Percentiles rank a stretch among this genome's conserved stretches.
These are phyloP conservation scores for Diloba caeruleocephala DNA, from an alignment of 2,888 invertebrate genomes.

Conservation along the genomic window DNA sequence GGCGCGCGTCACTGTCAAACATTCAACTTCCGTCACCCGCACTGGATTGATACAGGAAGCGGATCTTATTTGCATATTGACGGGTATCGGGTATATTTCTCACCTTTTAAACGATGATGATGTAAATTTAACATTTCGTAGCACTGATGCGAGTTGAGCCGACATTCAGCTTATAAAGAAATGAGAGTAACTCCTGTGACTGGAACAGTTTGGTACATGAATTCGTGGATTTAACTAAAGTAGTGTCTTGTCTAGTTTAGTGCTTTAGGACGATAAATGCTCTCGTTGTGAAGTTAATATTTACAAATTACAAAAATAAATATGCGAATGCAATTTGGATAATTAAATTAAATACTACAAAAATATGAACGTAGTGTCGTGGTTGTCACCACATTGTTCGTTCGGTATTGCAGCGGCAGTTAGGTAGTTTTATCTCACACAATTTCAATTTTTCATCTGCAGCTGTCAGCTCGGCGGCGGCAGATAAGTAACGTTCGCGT, in stretches of 20 bases:
- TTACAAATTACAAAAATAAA: too few species aligned
- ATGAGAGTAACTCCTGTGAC: conserved; percentile 18
- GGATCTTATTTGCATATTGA: conserved; percentile 78
- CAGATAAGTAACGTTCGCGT: conserved; percentile 86
- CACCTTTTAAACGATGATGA: conserved; percentile 51
- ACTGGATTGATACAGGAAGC: conserved; percentile 75
- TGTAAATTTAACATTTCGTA: conserved; percentile 30
- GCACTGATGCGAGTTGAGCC: conserved; percentile 4
- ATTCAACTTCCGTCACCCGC: conserved; percentile 73
- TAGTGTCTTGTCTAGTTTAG: conserved; percentile 8
- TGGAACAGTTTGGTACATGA: conserved; percentile 16
- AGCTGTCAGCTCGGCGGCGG: conserved; percentile 86
- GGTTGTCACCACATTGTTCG: conserved; percentile 81
- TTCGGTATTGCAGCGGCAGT: conserved; percentile 78
- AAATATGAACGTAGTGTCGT: conserved; percentile 52
- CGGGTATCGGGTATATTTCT: conserved; percentile 60
- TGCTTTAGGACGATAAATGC: conserved; percentile 5
- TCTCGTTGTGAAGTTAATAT: conserved; percentile 2
- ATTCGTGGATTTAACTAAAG: conserved; percentile 12
- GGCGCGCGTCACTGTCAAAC: conserved; percentile 72
- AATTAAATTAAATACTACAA: conserved; percentile 32
- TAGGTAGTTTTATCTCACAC: conserved; percentile 88
- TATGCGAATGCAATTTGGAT: conserved; percentile 9
- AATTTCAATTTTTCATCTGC: conserved; percentile 90
- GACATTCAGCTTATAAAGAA: conserved; percentile 20